Evolutionary conservation across 2,797 vertebrate genomes (phyloP), one percentile per base, ranked within the genome.

Genomic region (Liparis tanakae): DNA sequence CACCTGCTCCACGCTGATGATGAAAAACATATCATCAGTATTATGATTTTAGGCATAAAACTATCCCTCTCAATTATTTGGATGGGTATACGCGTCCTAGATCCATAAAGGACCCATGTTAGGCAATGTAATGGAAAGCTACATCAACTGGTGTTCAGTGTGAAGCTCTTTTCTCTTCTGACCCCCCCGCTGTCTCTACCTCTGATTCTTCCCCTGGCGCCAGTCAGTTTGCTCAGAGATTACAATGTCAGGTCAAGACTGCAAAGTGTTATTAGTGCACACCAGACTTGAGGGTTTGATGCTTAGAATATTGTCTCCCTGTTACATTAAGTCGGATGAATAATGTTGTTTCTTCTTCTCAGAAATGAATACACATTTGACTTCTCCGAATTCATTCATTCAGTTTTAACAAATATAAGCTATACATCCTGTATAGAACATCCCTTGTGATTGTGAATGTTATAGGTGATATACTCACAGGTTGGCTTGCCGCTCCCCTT

Each of bases 151-250:
- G 74, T 81, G 41, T 72, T 71, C 64, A 67, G 46, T 87, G 81
- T 83, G 74, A 64, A 60, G 76, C 79, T 78, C 61, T 79, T 79
- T 83, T 82, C 68, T 85, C 66, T 56, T 61, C 62, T 86, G 83
- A 87, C 75, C 84, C 65, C 69, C 15, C 25, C 25, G 2, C 39
- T 67, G 33, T 44, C 70, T 50, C 76, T 72, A 72, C 64, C 84
- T 75, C 70, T 82, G 71, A 60, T 85, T 83, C 80, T 83, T 87
- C 84, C 78, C 82, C 72, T 88, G 92, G 91, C 88, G 90, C 90
- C 91, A 90, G 82, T 72, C 75, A 88, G 87, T 93, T 91, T 91
- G 83, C 80, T 81, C 78, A 92, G 82, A 91, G 89, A 89, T 93
- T 91, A 90, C 74, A 85, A 85, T 79, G 91, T 82, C 86, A 88